Percentiles rank a stretch among this genome's conserved stretches.
Evolutionary conservation across 2,888 invertebrate species (phyloP).

Genomic region (Nomada goodeniana): DNA sequence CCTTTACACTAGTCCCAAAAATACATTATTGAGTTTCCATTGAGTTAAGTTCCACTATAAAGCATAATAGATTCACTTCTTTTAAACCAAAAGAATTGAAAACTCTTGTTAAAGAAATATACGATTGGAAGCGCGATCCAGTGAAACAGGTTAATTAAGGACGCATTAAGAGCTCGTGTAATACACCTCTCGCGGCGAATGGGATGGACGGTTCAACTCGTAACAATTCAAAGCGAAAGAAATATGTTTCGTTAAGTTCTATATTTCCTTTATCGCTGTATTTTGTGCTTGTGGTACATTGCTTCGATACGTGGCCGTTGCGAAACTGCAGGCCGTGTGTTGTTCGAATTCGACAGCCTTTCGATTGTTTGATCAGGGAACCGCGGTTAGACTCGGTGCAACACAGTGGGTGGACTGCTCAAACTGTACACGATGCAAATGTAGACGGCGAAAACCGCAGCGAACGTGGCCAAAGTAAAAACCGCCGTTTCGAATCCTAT

Average conservation of each 20-base stretch:
- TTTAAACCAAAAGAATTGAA: no score
- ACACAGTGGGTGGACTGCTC: conserved; percentile 69
- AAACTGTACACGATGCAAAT: conserved; percentile 74
- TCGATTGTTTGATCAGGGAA: conserved; percentile 10
- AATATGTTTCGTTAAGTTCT: background rate
- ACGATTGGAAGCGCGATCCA: no score
- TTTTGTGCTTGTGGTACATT: background rate
- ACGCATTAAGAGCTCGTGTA: no score
- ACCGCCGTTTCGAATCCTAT: conserved; percentile 75
- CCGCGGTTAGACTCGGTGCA: conserved; percentile 34
- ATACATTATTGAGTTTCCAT: no score
- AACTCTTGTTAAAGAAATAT: no score
- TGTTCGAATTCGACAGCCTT: background rate
- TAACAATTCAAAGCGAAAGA: background rate
- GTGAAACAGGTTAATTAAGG: no score
- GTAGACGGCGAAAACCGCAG: conserved; percentile 74
- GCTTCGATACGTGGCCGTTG: background rate
- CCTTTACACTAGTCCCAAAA: no score
- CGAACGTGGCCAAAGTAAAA: conserved; percentile 75
- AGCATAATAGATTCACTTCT: no score
- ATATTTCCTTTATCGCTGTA: background rate
- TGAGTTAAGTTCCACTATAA: no score
- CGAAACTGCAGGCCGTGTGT: background rate
- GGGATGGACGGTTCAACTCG: no score
- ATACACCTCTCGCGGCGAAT: no score